These are phyloP conservation scores for Antidorcas marsupialis DNA, from an alignment of 2,113 vertebrate species.

Conservation along the genomic window DNA sequence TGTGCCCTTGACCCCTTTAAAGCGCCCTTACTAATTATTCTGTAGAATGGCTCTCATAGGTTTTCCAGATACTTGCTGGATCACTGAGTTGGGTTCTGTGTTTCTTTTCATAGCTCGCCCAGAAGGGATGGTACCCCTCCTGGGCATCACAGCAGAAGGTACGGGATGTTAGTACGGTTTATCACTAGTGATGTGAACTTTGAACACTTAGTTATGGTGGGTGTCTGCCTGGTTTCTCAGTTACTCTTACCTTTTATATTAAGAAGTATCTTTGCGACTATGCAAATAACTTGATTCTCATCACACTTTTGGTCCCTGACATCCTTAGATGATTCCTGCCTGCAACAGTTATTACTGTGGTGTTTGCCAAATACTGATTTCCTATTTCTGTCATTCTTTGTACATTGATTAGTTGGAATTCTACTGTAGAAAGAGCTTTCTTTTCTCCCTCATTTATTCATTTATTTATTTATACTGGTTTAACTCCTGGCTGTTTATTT, in stretches of 20 bases:
- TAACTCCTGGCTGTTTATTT: background rate
- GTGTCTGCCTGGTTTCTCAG: background rate
- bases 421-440: background rate
- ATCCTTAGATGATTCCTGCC: background rate
- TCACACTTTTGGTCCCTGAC: background rate
- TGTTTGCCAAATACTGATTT: constrained; percentile 3
- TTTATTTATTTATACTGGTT: background rate
- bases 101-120: background rate
- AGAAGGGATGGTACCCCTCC: background rate
- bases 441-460: background rate
- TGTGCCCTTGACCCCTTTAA: background rate
- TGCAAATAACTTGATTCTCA: background rate
- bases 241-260: background rate
- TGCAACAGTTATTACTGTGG: background rate
- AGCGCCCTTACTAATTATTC: background rate
- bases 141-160: rapidly evolving
- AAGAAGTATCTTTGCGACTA: background rate
- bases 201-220: background rate
- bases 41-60: background rate
- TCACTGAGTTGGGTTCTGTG: background rate
- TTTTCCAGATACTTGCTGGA: background rate
- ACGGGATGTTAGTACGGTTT: rapidly evolving
- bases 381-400: background rate
- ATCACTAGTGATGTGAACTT: background rate
- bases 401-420: background rate